Conservation (phyloP, 1,140 invertebrate genomes). For the Drosophila ananassae region DNA sequence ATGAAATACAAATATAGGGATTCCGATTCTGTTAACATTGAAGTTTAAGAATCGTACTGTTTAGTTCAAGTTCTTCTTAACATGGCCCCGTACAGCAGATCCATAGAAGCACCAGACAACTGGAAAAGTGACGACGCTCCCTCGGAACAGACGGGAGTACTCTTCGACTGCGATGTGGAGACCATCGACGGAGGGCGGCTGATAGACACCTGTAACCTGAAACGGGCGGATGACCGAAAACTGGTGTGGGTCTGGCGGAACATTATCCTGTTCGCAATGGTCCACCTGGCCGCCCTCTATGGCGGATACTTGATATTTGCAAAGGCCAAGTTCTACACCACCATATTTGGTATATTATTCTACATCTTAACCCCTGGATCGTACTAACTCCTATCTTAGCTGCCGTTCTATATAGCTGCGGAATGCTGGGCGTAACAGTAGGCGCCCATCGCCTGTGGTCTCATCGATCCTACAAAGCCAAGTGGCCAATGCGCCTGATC, state of each 20-base stretch:
- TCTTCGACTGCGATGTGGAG: slow-evolving; percentile 87
- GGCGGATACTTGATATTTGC: slow-evolving; percentile 92
- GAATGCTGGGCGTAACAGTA: slow-evolving; percentile 91
- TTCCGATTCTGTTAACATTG: not conserved
- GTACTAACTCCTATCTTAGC: slow-evolving; percentile 1
- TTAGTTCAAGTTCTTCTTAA: no score
- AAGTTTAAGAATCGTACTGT: not conserved
- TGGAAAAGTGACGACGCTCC: not conserved
- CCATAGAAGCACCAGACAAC: not conserved
- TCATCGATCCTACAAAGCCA: slow-evolving; percentile 97
- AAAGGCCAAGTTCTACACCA: slow-evolving; percentile 90
- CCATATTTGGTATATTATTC: slow-evolving; percentile 86
- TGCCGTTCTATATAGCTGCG: slow-evolving; percentile 10
- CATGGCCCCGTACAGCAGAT: not conserved
- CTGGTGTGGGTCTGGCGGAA: slow-evolving; percentile 95
- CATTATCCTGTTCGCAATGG: slow-evolving; percentile 91
- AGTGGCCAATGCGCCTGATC: slow-evolving; percentile 91
- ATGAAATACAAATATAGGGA: not conserved
- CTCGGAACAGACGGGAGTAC: slow-evolving; percentile 85
- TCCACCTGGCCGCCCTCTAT: slow-evolving; percentile 95
- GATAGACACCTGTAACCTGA: slow-evolving; percentile 74
- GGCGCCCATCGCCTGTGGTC: slow-evolving; percentile 97
- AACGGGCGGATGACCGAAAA: slow-evolving; percentile 79
- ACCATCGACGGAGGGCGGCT: slow-evolving; percentile 85
- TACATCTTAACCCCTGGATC: not conserved